These are phyloP conservation scores for Venusia cambrica DNA, from an alignment of 2,888 invertebrate genomes.

Conservation along the genomic window DNA sequence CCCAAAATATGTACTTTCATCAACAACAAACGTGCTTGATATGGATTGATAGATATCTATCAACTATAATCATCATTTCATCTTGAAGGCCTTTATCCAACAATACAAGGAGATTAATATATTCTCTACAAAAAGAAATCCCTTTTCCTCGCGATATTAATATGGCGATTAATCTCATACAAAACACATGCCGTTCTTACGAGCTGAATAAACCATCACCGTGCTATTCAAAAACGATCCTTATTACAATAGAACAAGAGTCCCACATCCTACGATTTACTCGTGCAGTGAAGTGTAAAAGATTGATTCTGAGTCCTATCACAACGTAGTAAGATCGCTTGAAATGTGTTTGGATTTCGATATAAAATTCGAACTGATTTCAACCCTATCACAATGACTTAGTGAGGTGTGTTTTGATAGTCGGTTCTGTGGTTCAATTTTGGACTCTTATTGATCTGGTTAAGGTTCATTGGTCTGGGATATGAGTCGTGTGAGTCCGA, in stretches of 20 bases:
- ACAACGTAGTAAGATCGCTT: slow-evolving; percentile 7
- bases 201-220: slow-evolving; percentile 20
- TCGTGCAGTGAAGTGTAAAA: slow-evolving; percentile 1
- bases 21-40: no score
- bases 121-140: slow-evolving; percentile 25
- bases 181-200: slow-evolving; percentile 23
- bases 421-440: slow-evolving; percentile 18
- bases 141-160: slow-evolving; percentile 21
- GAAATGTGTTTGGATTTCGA: slow-evolving; percentile 1
- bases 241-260: slow-evolving; percentile 14
- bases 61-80: no score
- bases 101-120: no score
- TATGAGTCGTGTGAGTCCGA: slow-evolving; percentile 12
- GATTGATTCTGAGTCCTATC: slow-evolving; percentile 12
- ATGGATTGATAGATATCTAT: no score
- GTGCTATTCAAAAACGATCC: slow-evolving; percentile 12
- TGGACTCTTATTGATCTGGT: slow-evolving; percentile 14
- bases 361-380: slow-evolving; percentile 1
- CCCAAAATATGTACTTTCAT: no score
- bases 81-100: no score
- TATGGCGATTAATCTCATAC: slow-evolving; percentile 27
- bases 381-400: slow-evolving; percentile 5
- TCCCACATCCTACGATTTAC: not conserved
- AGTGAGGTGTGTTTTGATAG: not conserved
- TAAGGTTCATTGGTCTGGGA: slow-evolving; percentile 11